phyloP scores from a whole-genome alignment of 1,140 invertebrate species.

The Choristoneura fumiferana region DNA sequence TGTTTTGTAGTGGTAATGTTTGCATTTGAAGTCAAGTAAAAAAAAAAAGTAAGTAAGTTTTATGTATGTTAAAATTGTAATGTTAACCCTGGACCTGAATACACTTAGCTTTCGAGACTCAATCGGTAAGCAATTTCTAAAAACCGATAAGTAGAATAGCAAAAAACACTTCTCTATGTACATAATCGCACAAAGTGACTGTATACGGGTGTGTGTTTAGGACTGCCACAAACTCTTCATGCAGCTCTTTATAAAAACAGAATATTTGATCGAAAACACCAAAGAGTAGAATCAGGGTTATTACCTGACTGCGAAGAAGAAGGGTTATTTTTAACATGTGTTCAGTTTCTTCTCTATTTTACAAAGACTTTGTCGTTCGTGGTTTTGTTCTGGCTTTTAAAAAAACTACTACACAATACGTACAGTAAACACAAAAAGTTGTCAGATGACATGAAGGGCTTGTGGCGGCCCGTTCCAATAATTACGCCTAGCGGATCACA shows the following conservation, averaged over 20 bases:
- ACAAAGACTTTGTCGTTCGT: no score
- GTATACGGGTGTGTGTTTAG: conserved; percentile 8
- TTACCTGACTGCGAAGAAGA: no score
- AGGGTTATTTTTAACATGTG: no score
- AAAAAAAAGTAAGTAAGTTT: no score
- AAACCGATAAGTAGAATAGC: neutral
- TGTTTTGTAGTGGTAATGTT: neutral
- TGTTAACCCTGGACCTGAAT: neutral
- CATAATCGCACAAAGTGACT: conserved; percentile 1
- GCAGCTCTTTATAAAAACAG: no score
- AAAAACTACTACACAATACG: no score
- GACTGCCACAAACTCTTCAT: neutral
- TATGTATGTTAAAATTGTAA: no score
- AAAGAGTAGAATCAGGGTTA: no score
- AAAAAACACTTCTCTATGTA: conserved; percentile 9
- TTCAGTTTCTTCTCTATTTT: no score
- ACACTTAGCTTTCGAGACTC: conserved; percentile 6
- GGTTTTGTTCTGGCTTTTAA: no score
- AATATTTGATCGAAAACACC: no score
- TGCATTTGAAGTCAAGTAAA: neutral
- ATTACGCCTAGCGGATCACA: conserved; percentile 70
- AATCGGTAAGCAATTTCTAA: conserved; percentile 11
- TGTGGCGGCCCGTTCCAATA: conserved; percentile 33
- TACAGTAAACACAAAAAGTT: no score
- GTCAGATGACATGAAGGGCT: neutral